A percentile compares a stretch with the other conserved stretches of the same genome.
Conservation (phyloP, 2,113 vertebrate species). For the Tragelaphus imberbis region DNA sequence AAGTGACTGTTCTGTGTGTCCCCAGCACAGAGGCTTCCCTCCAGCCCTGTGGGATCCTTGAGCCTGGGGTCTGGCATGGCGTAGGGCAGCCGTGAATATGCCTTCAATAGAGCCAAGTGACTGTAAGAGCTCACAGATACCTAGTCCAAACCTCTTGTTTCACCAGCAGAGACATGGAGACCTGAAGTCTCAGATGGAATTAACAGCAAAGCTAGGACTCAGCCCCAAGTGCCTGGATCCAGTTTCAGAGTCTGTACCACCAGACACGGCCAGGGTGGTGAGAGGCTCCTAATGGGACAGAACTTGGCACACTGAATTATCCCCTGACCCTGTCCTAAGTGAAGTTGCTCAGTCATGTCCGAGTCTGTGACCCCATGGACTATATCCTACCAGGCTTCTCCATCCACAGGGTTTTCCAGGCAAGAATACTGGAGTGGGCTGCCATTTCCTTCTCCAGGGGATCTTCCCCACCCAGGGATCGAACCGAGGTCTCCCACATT, state of each 20-base stretch:
- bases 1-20: background rate
- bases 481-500: background rate
- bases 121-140: background rate
- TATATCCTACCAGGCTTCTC: background rate
- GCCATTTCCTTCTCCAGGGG: background rate
- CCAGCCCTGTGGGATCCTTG: background rate
- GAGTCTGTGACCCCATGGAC: background rate
- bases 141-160: background rate
- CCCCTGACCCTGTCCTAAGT: fast-evolving
- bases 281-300: background rate
- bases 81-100: background rate
- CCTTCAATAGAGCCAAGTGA: background rate
- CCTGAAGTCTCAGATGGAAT: background rate
- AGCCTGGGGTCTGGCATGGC: background rate
- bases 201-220: background rate
- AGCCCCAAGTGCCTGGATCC: background rate
- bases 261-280: background rate
- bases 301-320: background rate
- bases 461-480: background rate
- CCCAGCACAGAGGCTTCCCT: background rate
- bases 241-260: background rate
- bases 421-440: background rate
- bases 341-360: background rate
- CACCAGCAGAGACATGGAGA: background rate
- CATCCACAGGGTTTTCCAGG: background rate